Base-by-base conservation (phyloP, 1,140 invertebrate species). In the Temnothorax curvispinosus region DNA sequence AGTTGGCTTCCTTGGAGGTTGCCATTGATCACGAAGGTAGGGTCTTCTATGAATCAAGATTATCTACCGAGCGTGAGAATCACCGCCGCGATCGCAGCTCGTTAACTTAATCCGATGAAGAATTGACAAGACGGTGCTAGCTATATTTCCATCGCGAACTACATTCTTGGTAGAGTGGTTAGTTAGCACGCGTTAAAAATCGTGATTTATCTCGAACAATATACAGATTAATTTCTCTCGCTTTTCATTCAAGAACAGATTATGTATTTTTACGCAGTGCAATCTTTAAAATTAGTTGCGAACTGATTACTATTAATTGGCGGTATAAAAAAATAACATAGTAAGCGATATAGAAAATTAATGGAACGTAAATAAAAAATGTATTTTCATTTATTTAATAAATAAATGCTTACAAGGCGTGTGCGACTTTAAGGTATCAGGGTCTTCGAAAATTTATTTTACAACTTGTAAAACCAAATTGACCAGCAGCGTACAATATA, bases 51-150 rank as follows among this genome's bases (percentile, higher is more conserved):
- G 64, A 81, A 81, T 81, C 62, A 71, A 56, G 78, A 71, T 81
- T 81, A 81, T 71, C 64, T 58, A 41, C 13, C 35, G 78, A 52
- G 44, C n/a, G 27, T 65, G 76, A 54, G 78, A 81, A 81, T 54
- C 21, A 35, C 2, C 15, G 35, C n/a, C 77, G 47, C 47, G 60
- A 78, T 27, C 76, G 21, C 27, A 38, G 15, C 64, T 81, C 64
- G 47, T 80, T 80, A 80, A 80, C 35, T 81, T 81, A 81, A 81
- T 71, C 78, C 78, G 78, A 81, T 71, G 50, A 81, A 71, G 21
- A 71, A 81, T 81, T 56, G 64, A 81, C 77, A 71, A 80, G 47
- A 18, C 13, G 7, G 18, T 71, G 9, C 74, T 62, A 50, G 9
- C 74, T 62, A 50, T n/a, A 50, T 56, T 81, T n/a, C 50, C 50